A percentile compares a stretch with the other conserved stretches of the same genome.
These are phyloP conservation scores for Scomber scombrus DNA, from an alignment of 2,113 vertebrate genomes.

Conservation along the genomic window DNA sequence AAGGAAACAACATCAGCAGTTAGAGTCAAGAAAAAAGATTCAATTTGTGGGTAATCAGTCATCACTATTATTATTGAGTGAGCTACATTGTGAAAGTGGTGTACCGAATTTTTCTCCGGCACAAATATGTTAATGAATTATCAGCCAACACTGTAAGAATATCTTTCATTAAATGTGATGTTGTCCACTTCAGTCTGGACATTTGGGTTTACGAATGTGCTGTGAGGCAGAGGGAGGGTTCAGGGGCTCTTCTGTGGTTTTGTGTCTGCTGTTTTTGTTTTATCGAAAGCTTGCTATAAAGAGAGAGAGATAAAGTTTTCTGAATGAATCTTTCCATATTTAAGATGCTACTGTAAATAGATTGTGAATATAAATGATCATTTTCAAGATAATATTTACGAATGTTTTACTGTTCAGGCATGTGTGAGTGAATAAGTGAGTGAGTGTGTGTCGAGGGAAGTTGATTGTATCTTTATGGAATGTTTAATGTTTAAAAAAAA, in stretches of 20 bases:
- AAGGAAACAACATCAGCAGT: slow-evolving; percentile 39
- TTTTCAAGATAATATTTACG: slow-evolving; percentile 67
- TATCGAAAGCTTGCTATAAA: not conserved
- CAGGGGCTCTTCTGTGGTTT: slow-evolving; percentile 41
- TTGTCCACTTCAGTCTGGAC: slow-evolving; percentile 17
- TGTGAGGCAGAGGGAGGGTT: slow-evolving; percentile 43
- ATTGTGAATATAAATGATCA: slow-evolving; percentile 71
- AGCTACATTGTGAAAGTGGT: slow-evolving; percentile 3
- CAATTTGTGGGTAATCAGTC: not conserved
- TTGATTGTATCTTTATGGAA: slow-evolving; percentile 76
- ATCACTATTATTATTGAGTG: slow-evolving; percentile 5
- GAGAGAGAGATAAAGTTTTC: slow-evolving; percentile 26
- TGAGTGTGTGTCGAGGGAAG: slow-evolving; percentile 36
- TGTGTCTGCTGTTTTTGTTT: slow-evolving; percentile 40
- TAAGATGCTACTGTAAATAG: slow-evolving; percentile 72
- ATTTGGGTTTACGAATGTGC: slow-evolving; percentile 47
- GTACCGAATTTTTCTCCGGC: not conserved
- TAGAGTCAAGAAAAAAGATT: not conserved
- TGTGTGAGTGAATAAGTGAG: slow-evolving; percentile 37
- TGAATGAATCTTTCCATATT: slow-evolving; percentile 49
- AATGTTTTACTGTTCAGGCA: slow-evolving; percentile 61
- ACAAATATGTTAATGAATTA: not conserved
- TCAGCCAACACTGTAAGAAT: slow-evolving; percentile 26
- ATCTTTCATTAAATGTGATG: slow-evolving; percentile 31
- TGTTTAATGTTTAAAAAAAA: slow-evolving; percentile 70